Evolutionary conservation across 2,797 vertebrate species (phyloP), one percentile per base, ranked within the genome.

Genomic region (Peromyscus eremicus): DNA sequence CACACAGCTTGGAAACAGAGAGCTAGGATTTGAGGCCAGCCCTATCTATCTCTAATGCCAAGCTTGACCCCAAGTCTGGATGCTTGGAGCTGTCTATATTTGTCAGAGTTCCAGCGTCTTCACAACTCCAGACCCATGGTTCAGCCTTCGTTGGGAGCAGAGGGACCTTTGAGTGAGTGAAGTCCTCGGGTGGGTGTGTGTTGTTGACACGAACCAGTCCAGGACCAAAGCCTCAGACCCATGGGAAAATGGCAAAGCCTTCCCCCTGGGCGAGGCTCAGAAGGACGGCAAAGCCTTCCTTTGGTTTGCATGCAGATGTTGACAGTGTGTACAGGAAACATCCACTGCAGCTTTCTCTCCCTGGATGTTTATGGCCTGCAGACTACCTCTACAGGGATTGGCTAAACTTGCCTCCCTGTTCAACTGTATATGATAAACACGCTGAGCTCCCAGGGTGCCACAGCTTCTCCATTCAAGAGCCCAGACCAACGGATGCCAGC

Each of bases 81-180:
- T 83, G 21, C 49, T 66, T 77, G 46, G 83, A 71, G 60, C 17
- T 73, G 71, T 43, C 3, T 0, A 57, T 14, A 21, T 55, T 75
- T 92, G 57, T 40, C 14, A 75, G 37, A 86, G 57, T 70, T 68
- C 52, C 3, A 27, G 34, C 40, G 92, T 91, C 27, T 16, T 11
- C 23, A 37, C 6, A 27, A 13, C 11, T 4, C 29, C 7, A 17
- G 60, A 11, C 9, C 52, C 34, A 8, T 0, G 5, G 3, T 27
- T 88, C 40, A 83, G 70, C 27, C 40, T 60, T 75, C n/a, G 64
- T 49, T 43, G 62, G 29, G 40, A 85, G 27, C 43, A 85, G 83
- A 34, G 43, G 32, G 34, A 66, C 29, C 17, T 17, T 13, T 83
- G 29, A n/a, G 32, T 14, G 21, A 52, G 46, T 37, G 84, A 46